phyloP scores from a whole-genome alignment of 2,113 vertebrate genomes.

The Nannospalax galili region DNA sequence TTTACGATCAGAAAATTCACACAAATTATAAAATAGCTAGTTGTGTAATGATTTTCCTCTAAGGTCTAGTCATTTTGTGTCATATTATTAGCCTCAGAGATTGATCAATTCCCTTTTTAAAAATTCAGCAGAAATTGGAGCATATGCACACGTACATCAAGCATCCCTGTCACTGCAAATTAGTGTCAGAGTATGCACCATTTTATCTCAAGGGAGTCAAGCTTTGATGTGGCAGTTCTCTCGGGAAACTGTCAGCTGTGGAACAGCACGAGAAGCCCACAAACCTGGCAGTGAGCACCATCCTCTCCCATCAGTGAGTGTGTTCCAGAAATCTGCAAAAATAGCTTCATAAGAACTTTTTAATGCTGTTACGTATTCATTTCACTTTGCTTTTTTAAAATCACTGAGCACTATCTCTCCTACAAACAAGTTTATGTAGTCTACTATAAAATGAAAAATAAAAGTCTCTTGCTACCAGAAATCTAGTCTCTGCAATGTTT shows the following conservation, averaged over 20 bases:
- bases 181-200: background rate
- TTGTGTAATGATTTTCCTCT: background rate
- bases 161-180: background rate
- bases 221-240: background rate
- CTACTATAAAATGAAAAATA: background rate
- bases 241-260: background rate
- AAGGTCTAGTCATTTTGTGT: background rate
- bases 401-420: background rate
- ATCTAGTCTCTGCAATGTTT: background rate
- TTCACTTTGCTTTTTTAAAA: background rate
- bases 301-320: background rate
- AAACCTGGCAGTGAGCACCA: background rate
- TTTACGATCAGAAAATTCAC: background rate
- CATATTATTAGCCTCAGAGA: background rate
- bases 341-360: background rate
- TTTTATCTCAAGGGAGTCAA: background rate
- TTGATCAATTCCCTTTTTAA: background rate
- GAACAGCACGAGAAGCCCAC: background rate
- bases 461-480: background rate
- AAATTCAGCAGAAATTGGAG: background rate
- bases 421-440: background rate
- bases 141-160: background rate
- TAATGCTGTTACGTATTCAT: background rate
- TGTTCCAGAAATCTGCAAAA: slow-evolving; percentile 43
- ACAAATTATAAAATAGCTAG: background rate